phyloP scores from a whole-genome alignment of 2,113 vertebrate genomes.

The Ceyx margarethae region DNA sequence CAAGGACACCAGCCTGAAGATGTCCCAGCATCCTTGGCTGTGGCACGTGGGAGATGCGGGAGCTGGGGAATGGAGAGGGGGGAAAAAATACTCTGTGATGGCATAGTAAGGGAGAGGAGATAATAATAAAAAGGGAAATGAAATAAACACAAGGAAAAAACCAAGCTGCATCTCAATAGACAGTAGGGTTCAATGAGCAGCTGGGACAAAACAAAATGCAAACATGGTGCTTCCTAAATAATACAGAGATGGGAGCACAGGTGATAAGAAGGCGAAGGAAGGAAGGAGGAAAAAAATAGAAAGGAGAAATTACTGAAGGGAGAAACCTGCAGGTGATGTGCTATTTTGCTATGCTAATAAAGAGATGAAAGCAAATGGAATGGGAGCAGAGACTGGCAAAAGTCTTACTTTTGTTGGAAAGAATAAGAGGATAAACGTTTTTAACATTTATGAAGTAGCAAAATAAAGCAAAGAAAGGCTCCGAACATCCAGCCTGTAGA shows the following conservation, averaged over 20 bases:
- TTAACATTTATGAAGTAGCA: slow-evolving; percentile 55
- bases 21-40: fast-evolving
- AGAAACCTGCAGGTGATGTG: slow-evolving; percentile 37
- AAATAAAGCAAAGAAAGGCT: slow-evolving; percentile 61
- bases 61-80: background rate
- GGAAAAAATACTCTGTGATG: background rate
- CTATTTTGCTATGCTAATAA: slow-evolving; percentile 51
- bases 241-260: background rate
- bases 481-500: slow-evolving; percentile 44
- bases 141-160: background rate
- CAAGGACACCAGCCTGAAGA: background rate
- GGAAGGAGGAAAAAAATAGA: background rate
- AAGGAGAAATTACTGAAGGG: slow-evolving; percentile 31
- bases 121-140: slow-evolving; percentile 2
- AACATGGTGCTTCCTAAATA: background rate
- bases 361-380: slow-evolving; percentile 36
- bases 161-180: background rate
- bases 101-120: background rate
- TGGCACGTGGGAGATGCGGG: fast-evolving
- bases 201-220: background rate
- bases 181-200: background rate
- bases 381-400: slow-evolving; percentile 1
- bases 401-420: slow-evolving; percentile 13
- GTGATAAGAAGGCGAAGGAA: background rate
- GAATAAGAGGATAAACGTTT: slow-evolving; percentile 41